Conservation (phyloP, 2,797 vertebrate species). For the Rhynchotus rufescens region DNA sequence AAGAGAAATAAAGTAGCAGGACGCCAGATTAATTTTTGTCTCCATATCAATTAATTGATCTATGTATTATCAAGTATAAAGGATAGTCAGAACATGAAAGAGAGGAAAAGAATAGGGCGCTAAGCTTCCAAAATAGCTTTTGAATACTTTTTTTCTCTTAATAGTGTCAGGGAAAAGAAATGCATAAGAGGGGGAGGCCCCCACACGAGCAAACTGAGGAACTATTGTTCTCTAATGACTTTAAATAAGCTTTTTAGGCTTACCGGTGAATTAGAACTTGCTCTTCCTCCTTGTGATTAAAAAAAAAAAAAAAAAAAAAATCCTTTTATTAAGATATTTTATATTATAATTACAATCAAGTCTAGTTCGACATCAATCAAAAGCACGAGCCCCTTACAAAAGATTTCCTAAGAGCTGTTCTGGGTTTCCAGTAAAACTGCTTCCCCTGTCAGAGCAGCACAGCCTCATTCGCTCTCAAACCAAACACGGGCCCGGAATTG, state of each 20-base stretch:
- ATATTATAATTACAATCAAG: conserved; percentile 44
- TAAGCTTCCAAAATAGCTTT: conserved; percentile 64
- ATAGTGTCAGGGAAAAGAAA: conserved; percentile 40
- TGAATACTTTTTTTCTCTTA: conserved; percentile 28
- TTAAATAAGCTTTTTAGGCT: conserved; percentile 70
- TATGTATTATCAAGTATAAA: background rate
- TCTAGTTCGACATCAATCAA: conserved; percentile 53
- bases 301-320: background rate
- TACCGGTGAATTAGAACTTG: conserved; percentile 38
- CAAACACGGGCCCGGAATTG: background rate
- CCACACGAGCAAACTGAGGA: conserved; percentile 50
- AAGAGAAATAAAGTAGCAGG: background rate
- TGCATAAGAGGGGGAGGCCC: conserved; percentile 50
- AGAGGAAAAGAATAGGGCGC: conserved; percentile 6
- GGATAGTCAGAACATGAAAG: conserved; percentile 25
- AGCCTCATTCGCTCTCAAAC: conserved; percentile 34
- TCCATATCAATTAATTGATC: background rate
- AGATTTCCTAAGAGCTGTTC: conserved; percentile 36
- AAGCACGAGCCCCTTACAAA: conserved; percentile 12
- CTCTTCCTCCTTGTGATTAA: background rate
- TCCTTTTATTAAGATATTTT: conserved; percentile 22
- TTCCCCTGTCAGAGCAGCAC: background rate
- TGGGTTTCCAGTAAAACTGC: background rate
- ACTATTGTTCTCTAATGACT: conserved; percentile 71
- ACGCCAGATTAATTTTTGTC: background rate